phyloP scores from a whole-genome alignment of 2,797 vertebrate genomes.

The Hafferia zeledoni region DNA sequence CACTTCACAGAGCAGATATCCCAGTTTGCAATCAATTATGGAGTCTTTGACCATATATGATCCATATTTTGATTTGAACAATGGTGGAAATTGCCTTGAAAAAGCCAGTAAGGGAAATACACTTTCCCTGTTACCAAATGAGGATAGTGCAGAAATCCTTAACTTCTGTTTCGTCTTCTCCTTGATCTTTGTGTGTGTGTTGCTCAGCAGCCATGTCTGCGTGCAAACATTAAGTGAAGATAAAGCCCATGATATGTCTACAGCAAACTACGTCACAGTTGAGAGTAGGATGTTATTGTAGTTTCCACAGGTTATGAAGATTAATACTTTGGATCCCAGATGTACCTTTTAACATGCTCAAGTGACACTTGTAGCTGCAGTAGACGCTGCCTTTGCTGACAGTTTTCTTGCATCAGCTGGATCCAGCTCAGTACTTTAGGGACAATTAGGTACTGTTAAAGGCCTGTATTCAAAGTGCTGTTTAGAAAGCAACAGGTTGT shows the following conservation, averaged over 20 bases:
- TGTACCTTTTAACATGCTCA: background rate
- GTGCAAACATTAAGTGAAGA: background rate
- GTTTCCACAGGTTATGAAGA: background rate
- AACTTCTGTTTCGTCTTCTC: background rate
- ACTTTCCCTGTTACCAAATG: background rate
- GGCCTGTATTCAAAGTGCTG: background rate
- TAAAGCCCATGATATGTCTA: background rate
- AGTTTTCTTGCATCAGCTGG: background rate
- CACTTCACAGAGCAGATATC: accelerated
- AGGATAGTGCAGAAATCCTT: background rate
- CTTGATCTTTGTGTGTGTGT: background rate
- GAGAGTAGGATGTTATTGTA: background rate
- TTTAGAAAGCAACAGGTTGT: background rate
- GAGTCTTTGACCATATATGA: background rate
- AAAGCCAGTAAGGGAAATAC: background rate
- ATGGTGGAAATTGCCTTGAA: background rate
- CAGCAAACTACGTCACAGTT: background rate
- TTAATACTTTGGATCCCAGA: background rate
- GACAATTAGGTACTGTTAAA: background rate
- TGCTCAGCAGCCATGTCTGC: background rate
- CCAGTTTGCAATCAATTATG: accelerated
- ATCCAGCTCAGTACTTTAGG: background rate
- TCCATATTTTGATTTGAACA: background rate
- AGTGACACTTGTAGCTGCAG: background rate
- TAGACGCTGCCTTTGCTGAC: background rate